These are phyloP conservation scores for Phocides pigmalion DNA, from an alignment of 1,140 invertebrate genomes.

Conservation along the genomic window DNA sequence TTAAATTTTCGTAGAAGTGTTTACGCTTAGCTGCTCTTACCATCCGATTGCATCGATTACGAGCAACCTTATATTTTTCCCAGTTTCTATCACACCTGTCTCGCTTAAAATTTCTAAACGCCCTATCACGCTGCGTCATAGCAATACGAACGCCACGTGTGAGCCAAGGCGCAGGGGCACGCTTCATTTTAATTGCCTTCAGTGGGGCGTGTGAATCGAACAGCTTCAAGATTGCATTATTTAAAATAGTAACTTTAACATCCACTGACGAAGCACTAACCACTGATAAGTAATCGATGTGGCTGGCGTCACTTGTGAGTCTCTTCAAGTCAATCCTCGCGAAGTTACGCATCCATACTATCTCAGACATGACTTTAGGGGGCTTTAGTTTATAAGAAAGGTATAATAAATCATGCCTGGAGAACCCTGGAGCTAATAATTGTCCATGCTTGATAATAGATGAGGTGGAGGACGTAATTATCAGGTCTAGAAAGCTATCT, in stretches of 20 bases:
- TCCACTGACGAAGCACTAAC: not conserved
- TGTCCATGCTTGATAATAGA: not conserved
- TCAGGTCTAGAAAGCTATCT: not conserved
- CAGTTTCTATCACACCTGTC: not conserved
- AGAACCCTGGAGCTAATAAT: not conserved
- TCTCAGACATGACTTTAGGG: not conserved
- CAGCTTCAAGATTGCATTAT: not conserved
- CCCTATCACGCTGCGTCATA: not conserved
- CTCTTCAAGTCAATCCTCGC: not conserved
- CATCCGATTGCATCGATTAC: constrained; percentile 23
- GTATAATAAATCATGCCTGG: not conserved
- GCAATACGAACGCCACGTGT: not conserved
- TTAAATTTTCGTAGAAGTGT: not conserved
- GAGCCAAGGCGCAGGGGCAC: not conserved
- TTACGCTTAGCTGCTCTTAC: constrained; percentile 10
- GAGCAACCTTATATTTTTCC: not conserved
- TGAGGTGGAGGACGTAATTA: not conserved
- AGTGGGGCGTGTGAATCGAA: not conserved
- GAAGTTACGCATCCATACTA: not conserved
- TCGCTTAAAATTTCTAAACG: no score
- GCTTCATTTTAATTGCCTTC: not conserved
- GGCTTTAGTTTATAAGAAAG: not conserved
- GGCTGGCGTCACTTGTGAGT: not conserved
- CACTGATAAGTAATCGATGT: not conserved
- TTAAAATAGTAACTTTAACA: not conserved